Percentiles rank a stretch among this genome's conserved stretches.
These are phyloP conservation scores for Cantharis rufa DNA, from an alignment of 2,888 invertebrate genomes.

Conservation along the genomic window DNA sequence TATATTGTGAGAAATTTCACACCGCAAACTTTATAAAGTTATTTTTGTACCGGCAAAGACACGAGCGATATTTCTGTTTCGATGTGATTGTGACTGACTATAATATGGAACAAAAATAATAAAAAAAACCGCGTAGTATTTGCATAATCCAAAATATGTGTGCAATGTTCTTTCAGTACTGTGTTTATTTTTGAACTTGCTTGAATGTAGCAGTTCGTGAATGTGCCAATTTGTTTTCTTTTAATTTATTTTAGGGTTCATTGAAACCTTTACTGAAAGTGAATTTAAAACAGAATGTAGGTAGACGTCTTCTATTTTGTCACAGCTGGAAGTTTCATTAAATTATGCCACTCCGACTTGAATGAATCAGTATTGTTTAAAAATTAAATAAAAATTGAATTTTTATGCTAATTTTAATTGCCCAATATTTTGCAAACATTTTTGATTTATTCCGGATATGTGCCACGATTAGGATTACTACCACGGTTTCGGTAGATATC, in stretches of 20 bases:
- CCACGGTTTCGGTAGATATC: background rate
- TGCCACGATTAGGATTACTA: background rate
- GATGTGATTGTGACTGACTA: background rate
- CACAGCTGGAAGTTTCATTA: constrained; percentile 1
- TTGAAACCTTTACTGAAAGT: constrained; percentile 42
- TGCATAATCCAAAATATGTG: constrained; percentile 46
- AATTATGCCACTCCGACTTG: background rate
- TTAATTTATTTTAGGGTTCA: constrained; percentile 52
- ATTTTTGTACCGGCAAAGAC: constrained; percentile 4
- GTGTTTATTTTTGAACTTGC: constrained; percentile 36
- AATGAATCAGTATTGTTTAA: background rate
- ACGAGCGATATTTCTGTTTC: background rate
- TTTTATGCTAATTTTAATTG: constrained; percentile 4
- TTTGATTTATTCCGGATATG: background rate
- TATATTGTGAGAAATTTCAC: constrained; percentile 8
- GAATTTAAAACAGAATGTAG: constrained; percentile 17
- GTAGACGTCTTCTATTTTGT: constrained; percentile 2
- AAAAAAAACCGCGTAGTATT: constrained; percentile 36
- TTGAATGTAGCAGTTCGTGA: constrained; percentile 40
- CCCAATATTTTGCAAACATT: background rate
- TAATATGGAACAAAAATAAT: constrained; percentile 24
- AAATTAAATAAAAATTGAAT: constrained; percentile 3
- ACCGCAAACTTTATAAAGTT: constrained; percentile 2
- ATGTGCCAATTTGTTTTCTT: constrained; percentile 51
- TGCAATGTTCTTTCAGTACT: constrained; percentile 45